Base-by-base conservation (phyloP, 2,797 vertebrate genomes). In the Myotis planiceps region DNA sequence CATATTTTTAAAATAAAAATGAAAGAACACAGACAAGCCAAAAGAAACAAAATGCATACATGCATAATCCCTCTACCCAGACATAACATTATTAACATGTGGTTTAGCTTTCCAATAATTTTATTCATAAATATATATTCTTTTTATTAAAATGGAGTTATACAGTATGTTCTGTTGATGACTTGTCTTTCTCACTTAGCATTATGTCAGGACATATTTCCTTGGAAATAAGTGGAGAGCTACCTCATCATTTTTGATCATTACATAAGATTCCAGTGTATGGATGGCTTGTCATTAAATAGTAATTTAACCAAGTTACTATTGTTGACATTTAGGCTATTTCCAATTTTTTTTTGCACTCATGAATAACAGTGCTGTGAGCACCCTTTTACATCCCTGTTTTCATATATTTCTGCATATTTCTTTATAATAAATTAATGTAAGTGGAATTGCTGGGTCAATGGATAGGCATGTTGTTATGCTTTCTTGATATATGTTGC, bases 71-170 rank as follows among this genome's bases (percentile, higher is more conserved):
- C 55, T 78, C 49, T 55, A 32, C 80, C 93, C 71, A 96, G 97
- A 95, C 91, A 94, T 92, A 95, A 94, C 95, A 96, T 96, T 92
- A 88, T 95, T 94, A 96, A 79, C 58, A 58, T 88, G 63, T 82
- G 74, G 78, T 74, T 96, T 78, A 42, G 82, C 55, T 90, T 81
- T 76, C 63, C 66, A 75, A 86, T 96, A 68, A 82, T 95, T 91
- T 89, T 75, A 93, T 93, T n/a, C 63, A 80, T 82, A 92, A 79
- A 86, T 89, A 88, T 82, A 29, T 79, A 9, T 45, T 66, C 65
- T 94, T 88, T 86, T 92, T 83, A 94, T 93, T 96, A 88, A 91
- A 92, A 85, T 18, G 19, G 76, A 71, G 42, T 60, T 49, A 34
- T 9, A 25, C n/a, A 60, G 76, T 51, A 7, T 19, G 6, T 9